Base-by-base conservation (phyloP, 2,888 invertebrate genomes). In the Dilophus febrilis region DNA sequence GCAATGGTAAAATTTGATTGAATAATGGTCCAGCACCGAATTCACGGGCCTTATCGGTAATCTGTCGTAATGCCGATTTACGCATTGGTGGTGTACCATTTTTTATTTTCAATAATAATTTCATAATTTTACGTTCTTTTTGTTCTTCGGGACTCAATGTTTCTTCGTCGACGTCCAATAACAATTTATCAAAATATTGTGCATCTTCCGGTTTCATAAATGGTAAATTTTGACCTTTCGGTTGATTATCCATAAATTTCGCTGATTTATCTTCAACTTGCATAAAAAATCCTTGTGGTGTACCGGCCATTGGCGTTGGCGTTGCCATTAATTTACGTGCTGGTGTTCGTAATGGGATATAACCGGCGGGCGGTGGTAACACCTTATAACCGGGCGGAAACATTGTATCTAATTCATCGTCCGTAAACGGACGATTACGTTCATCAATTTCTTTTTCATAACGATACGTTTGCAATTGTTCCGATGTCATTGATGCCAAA, bases 141-240 rank as follows among this genome's bases (percentile, higher is more conserved):
- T 90, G 83, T 59, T 99, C 98, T 53, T 99, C 97, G 0, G 95
- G 91, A 38, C 86, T 82, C 30, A 97, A 69, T 0, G 82, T 66
- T 54, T 95, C 94, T 65, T 99, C 98, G 61, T 99, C 98, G 22
- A 99, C 95, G 57, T 98, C 98, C 40, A 92, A 79, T 48, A 99
- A 70, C 46, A 98, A 69, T 64, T 98, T 98, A 64, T 99, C 98
- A 64, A 98, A 98, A 66, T 99, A 98, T 66, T 99, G 98, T 35
- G 98, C 94, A 66, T 95, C 95, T 64, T 99, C 98, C 0, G 98
- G 98, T 62, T 99, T 98, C 80, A 98, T 86, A 59, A 98, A 92
- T 13, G 98, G 98, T 50, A 98, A 70, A 66, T 97, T 97, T 52
- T 73, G 71, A 1, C 84, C 85, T 62, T 94, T 95, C 2, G 98